phyloP scores from a whole-genome alignment of 2,113 vertebrate genomes.

The Anoura caudifer region DNA sequence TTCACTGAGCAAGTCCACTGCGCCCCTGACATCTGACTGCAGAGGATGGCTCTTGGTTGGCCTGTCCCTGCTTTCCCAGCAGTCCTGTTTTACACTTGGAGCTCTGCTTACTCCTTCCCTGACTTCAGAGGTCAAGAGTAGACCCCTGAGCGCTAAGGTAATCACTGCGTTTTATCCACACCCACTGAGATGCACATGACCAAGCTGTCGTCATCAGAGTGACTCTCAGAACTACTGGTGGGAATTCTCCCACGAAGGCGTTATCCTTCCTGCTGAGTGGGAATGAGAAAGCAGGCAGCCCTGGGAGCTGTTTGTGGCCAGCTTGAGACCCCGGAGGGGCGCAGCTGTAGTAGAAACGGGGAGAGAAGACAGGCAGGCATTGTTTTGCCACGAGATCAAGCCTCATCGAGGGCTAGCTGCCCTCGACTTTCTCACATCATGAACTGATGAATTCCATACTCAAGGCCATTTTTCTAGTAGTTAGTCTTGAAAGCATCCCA shows the following conservation, averaged over 20 bases:
- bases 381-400: background rate
- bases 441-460: background rate
- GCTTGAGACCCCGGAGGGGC: background rate
- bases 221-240: background rate
- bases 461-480: background rate
- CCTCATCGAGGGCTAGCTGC: background rate
- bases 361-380: background rate
- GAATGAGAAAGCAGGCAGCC: background rate
- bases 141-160: background rate
- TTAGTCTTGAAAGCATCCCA: background rate
- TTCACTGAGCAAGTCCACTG: background rate
- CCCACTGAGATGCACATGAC: background rate
- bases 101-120: background rate
- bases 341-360: background rate
- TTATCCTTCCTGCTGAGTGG: background rate
- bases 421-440: background rate
- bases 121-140: background rate
- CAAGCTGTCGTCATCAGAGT: background rate
- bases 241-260: background rate
- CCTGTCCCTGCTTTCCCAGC: background rate
- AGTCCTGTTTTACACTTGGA: background rate
- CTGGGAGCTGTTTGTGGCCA: background rate
- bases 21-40: background rate
- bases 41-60: background rate
- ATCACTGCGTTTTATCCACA: background rate